A percentile compares a stretch with the other conserved stretches of the same genome.
phyloP scores from a whole-genome alignment of 2,888 invertebrate genomes.

The Galerucella calmariensis region DNA sequence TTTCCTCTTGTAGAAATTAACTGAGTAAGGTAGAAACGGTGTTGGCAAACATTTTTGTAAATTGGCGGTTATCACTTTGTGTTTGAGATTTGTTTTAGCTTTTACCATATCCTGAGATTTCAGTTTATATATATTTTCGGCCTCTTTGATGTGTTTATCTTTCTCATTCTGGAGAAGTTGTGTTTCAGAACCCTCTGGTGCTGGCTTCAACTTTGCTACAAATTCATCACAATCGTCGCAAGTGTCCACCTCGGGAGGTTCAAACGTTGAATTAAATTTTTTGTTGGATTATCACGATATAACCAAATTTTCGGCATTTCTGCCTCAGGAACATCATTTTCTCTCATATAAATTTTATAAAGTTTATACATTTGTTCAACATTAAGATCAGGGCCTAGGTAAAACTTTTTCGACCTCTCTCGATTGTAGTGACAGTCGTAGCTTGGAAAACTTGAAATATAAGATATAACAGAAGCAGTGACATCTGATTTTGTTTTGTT shows the following conservation, averaged over 20 bases:
- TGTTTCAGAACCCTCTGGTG: too few species aligned
- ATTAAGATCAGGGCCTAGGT: constrained; percentile 40
- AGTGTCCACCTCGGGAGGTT: too few species aligned
- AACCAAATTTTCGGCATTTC: too few species aligned
- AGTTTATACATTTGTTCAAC: constrained; percentile 38
- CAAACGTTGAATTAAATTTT: too few species aligned
- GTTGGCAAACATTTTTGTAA: constrained; percentile 18
- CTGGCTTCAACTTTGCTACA: too few species aligned
- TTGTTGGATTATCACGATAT: too few species aligned
- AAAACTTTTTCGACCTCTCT: constrained; percentile 37
- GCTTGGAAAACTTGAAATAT: constrained; percentile 40
- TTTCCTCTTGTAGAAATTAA: constrained; percentile 5
- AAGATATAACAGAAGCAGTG: neutral
- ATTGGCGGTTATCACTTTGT: constrained; percentile 3
- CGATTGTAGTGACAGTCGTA: constrained; percentile 39
- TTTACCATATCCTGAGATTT: constrained; percentile 32
- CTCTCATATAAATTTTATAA: constrained; percentile 3
- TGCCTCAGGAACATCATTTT: too few species aligned
- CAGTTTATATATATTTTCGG: constrained; percentile 37
- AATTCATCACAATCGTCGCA: too few species aligned
- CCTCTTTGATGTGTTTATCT: constrained; percentile 35
- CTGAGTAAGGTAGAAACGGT: neutral
- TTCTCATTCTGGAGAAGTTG: constrained; percentile 20
- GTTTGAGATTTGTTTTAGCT: neutral
- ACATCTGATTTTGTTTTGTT: too few species aligned